Evolutionary conservation across 1,140 invertebrate species (phyloP).

Genomic region (Bombus cullumanus): DNA sequence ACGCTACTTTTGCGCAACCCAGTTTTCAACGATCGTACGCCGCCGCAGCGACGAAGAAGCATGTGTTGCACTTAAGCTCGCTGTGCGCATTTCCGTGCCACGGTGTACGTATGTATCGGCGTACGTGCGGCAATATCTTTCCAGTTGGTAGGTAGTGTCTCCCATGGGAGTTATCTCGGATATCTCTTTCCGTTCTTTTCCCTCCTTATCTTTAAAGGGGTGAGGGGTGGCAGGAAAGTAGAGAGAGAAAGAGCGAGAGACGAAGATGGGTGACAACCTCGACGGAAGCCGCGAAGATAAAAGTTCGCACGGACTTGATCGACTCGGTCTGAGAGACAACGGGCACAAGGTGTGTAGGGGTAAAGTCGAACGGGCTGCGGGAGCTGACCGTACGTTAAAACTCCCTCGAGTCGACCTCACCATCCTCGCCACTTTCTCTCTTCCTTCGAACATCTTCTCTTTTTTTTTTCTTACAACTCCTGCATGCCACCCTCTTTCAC

Average conservation of each 20-base stretch:
- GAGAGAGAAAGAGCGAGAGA: background rate
- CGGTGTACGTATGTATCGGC: background rate
- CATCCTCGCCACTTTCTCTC: slow-evolving; percentile 39
- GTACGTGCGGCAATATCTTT: slow-evolving; percentile 31
- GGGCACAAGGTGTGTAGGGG: slow-evolving; percentile 3
- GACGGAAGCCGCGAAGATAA: slow-evolving; percentile 65
- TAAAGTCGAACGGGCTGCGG: slow-evolving; percentile 6
- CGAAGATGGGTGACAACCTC: slow-evolving; percentile 23
- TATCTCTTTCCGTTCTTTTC: slow-evolving; percentile 3
- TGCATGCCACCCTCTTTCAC: background rate
- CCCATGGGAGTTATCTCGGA: slow-evolving; percentile 41
- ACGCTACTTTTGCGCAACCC: background rate
- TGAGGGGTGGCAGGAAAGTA: background rate
- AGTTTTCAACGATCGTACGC: slow-evolving; percentile 1
- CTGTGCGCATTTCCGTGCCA: background rate
- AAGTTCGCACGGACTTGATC: slow-evolving; percentile 63
- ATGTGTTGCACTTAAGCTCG: background rate
- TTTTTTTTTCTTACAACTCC: background rate
- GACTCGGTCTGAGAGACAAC: slow-evolving; percentile 50
- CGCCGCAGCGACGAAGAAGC: background rate
- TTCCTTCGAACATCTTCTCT: slow-evolving; percentile 40
- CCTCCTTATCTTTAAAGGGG: background rate
- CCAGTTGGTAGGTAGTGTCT: background rate
- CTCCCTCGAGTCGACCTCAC: slow-evolving; percentile 62
- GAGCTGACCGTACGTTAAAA: slow-evolving; percentile 77